Evolutionary conservation across 2,888 invertebrate species (phyloP).

Genomic region (Nudaria mundana): DNA sequence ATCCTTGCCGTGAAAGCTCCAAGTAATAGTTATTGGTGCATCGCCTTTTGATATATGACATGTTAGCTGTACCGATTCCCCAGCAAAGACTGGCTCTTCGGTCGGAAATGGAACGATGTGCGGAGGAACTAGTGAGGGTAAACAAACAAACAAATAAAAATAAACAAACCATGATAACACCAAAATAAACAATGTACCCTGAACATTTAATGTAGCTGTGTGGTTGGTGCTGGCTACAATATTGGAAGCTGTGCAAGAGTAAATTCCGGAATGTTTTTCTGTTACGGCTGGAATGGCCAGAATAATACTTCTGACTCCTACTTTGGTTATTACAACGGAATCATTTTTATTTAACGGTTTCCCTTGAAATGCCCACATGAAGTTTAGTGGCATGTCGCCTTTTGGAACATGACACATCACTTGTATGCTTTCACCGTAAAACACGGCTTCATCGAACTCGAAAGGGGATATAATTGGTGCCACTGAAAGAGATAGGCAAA

Average conservation of each 20-base stretch:
- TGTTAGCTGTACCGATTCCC: slow-evolving; percentile 82
- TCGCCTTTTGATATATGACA: slow-evolving; percentile 86
- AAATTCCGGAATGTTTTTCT: slow-evolving; percentile 86
- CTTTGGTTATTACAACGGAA: slow-evolving; percentile 76
- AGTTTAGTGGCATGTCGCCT: slow-evolving; percentile 87
- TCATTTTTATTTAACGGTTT: slow-evolving; percentile 63
- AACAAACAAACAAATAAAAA: slow-evolving; percentile 45
- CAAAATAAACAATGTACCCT: slow-evolving; percentile 77
- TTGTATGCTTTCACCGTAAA: slow-evolving; percentile 81
- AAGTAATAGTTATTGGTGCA: slow-evolving; percentile 85
- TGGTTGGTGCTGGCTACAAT: slow-evolving; percentile 83
- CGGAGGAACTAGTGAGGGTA: slow-evolving; percentile 78
- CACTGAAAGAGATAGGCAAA: slow-evolving; percentile 68
- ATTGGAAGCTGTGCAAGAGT: slow-evolving; percentile 88
- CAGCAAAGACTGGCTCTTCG: slow-evolving; percentile 83
- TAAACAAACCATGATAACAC: slow-evolving; percentile 40
- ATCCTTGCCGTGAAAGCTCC: slow-evolving; percentile 86
- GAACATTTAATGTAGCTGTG: slow-evolving; percentile 83
- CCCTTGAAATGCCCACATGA: slow-evolving; percentile 86
- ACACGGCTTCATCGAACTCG: slow-evolving; percentile 79
- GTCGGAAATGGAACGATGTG: slow-evolving; percentile 83
- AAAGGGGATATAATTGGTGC: slow-evolving; percentile 82
- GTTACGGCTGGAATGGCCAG: slow-evolving; percentile 84
- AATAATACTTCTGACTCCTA: slow-evolving; percentile 82
- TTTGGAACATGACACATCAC: slow-evolving; percentile 81